Percentiles rank a stretch among this genome's conserved stretches.
phyloP scores from a whole-genome alignment of 2,888 invertebrate genomes.

The Lottia gigantea region DNA sequence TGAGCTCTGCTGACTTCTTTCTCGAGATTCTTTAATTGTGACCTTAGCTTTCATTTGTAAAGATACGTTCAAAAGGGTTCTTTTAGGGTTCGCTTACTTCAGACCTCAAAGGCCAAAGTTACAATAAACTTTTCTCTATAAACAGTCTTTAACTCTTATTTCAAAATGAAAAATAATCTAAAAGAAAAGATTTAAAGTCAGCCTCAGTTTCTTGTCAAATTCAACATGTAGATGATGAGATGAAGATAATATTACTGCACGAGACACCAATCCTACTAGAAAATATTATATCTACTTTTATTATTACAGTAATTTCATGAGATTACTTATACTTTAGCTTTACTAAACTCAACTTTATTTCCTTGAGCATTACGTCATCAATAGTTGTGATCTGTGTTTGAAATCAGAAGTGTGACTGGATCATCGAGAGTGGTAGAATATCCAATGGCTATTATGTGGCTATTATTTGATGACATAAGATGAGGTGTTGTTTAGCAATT shows the following conservation, averaged over 20 bases:
- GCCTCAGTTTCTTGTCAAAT: background rate
- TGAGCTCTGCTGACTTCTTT: too few relatives aligned
- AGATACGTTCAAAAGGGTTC: too few relatives aligned
- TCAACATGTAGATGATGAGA: constrained; percentile 3
- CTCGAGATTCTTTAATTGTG: too few relatives aligned
- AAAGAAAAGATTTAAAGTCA: constrained; percentile 1
- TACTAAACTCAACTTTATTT: too few relatives aligned
- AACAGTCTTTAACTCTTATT: constrained; percentile 1
- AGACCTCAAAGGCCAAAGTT: constrained; percentile 2
- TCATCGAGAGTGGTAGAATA: background rate
- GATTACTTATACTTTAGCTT: too few relatives aligned
- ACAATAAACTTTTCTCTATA: background rate
- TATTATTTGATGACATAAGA: constrained; percentile 5
- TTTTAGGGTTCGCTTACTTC: background rate
- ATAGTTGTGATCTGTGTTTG: too few relatives aligned
- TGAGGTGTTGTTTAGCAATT: constrained; percentile 2
- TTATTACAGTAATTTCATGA: too few relatives aligned
- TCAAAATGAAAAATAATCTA: background rate
- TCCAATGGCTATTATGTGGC: constrained; percentile 1
- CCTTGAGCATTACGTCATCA: too few relatives aligned
- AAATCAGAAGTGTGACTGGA: background rate
- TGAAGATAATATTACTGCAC: constrained; percentile 1
- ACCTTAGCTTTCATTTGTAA: too few relatives aligned
- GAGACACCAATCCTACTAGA: too few relatives aligned
- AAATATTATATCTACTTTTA: too few relatives aligned